Conservation (phyloP, 2,797 vertebrate species). For the Enteromius afrohamiltoni region DNA sequence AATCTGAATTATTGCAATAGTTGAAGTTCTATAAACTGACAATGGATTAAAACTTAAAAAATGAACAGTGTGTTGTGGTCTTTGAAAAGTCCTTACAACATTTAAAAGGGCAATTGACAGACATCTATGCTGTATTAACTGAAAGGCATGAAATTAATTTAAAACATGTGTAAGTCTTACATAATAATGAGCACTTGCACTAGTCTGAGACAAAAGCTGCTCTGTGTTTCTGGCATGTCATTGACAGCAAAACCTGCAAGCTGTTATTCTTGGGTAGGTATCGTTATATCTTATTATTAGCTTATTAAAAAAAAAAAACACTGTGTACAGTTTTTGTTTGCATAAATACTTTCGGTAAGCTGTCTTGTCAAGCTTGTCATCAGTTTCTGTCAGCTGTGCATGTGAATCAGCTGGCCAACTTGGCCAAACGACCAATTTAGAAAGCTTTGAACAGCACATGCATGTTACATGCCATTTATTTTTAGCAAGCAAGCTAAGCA, state of each 20-base stretch:
- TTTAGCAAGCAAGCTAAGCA: too few species aligned
- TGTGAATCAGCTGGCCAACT: not conserved
- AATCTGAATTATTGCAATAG: too few species aligned
- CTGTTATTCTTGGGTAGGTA: too few species aligned
- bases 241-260: too few species aligned
- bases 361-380: not conserved
- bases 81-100: too few species aligned
- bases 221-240: not conserved
- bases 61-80: too few species aligned
- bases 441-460: too few species aligned
- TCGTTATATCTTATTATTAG: not conserved
- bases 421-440: too few species aligned
- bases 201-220: not conserved
- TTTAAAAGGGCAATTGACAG: too few species aligned
- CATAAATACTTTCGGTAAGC: too few species aligned
- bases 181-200: not conserved
- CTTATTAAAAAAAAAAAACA: too few species aligned
- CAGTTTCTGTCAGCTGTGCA: not conserved
- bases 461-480: too few species aligned
- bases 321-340: not conserved
- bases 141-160: not conserved
- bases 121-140: not conserved
- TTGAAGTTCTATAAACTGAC: not conserved
- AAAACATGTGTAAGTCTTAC: not conserved
- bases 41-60: not conserved